Conservation (phyloP, 1,140 invertebrate genomes). For the Polypedilum vanderplanki region DNA sequence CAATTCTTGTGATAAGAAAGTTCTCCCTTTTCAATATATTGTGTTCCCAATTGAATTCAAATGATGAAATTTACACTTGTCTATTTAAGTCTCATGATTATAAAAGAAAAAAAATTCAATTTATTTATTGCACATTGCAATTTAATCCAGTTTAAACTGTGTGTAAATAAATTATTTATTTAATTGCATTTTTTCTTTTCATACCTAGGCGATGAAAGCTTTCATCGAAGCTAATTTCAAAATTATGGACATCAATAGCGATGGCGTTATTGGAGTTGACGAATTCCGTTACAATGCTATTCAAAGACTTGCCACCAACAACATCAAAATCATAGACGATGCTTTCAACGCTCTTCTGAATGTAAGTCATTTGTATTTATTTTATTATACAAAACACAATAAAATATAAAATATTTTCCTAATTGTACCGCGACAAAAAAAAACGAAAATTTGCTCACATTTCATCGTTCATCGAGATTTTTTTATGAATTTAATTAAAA, state of each 20-base stretch:
- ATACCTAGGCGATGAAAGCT: constrained; percentile 60
- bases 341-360: constrained; percentile 68
- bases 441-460: too few species aligned
- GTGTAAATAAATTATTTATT: neutral
- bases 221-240: constrained; percentile 77
- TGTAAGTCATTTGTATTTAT: constrained; percentile 48
- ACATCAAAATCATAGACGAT: constrained; percentile 65
- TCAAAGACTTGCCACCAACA: constrained; percentile 65
- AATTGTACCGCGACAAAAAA: too few species aligned
- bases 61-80: too few species aligned
- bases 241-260: constrained; percentile 70
- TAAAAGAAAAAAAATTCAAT: neutral
- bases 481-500: too few species aligned
- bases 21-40: too few species aligned
- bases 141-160: neutral
- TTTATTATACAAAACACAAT: neutral
- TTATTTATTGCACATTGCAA: neutral
- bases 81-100: neutral
- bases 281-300: constrained; percentile 78
- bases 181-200: neutral
- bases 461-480: too few species aligned
- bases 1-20: too few species aligned
- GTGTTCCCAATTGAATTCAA: too few species aligned
- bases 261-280: constrained; percentile 67
- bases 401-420: neutral